Conservation (phyloP, 1,140 invertebrate species). For the Mylabris phalerata region DNA sequence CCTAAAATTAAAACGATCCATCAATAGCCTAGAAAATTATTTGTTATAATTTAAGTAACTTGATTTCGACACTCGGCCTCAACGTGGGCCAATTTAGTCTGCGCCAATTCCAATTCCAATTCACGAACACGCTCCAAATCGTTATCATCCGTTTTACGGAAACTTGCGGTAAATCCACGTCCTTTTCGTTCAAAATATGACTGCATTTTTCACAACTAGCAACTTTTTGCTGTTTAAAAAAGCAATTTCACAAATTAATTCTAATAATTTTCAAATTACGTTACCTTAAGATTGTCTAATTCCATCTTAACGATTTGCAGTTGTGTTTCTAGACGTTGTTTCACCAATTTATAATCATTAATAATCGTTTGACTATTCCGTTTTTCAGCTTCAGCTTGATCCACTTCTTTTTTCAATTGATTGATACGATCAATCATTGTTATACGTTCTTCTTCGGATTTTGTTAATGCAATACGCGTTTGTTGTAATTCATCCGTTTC, state of each 20-base stretch:
- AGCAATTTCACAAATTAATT: too few species aligned
- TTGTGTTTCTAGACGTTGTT: constrained; percentile 81
- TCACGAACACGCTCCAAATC: constrained; percentile 71
- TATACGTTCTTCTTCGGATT: constrained; percentile 78
- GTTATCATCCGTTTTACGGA: constrained; percentile 15
- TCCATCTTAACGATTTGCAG: constrained; percentile 57
- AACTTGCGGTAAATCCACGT: constrained; percentile 20
- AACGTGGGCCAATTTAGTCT: constrained; percentile 93
- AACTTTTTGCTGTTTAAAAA: constrained; percentile 44
- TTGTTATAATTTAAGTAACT: constrained; percentile 43
- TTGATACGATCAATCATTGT: constrained; percentile 69
- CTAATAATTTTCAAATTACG: neutral
- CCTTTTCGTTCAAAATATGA: constrained; percentile 31
- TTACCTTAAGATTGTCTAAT: constrained; percentile 53
- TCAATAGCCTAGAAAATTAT: too few species aligned
- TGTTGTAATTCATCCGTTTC: constrained; percentile 73
- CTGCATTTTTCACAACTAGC: constrained; percentile 52
- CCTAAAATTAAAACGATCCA: constrained; percentile 49
- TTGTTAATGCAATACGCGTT: constrained; percentile 62
- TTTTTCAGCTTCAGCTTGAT: constrained; percentile 65
- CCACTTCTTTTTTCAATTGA: constrained; percentile 77
- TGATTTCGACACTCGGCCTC: constrained; percentile 96
- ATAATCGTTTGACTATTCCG: constrained; percentile 68
- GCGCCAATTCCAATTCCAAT: constrained; percentile 90
- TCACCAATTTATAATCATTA: constrained; percentile 90